Base-by-base conservation (phyloP, 53 echinoderm and acorn worm genomes). In the Luidia sarsii region DNA sequence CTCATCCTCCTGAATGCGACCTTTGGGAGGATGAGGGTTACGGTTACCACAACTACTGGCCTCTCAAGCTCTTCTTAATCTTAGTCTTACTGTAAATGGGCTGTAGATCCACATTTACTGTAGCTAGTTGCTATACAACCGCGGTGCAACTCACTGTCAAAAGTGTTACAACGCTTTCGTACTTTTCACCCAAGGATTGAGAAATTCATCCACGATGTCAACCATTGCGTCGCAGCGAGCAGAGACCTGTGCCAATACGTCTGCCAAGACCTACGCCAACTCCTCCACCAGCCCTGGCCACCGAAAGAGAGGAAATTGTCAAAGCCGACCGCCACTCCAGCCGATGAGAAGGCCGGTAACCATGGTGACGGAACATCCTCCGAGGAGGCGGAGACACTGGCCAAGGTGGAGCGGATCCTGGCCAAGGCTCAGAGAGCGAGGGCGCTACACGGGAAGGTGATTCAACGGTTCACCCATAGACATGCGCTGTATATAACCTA, bases 401-500 rank as follows among this genome's bases (percentile, higher is more conserved):
- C 49, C 48, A 50, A 80, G 50, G 69, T 86, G 32, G 80, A 86
- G 38, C 21, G 37, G 29, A 33, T 68, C 29, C 36, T 86, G 22
- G 60, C 43, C 39, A 86, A 80, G 61, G 87, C 87, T 6, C 80
- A 86, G 49, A 64, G 55, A 39, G 87, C 87, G 9, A 43, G 87
- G 13, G 62, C 68, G 2, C 59, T 57, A 7, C 87, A 86, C 21
- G 56, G 24, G 37, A 86, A 36, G 85, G 85, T 85, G 9, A 75
- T 3, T 50, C 18, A 29, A 18, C 0, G 7, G 41, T 41, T 41
- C n/a, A n/a, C n/a, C n/a, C n/a, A n/a, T n/a, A n/a, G n/a, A n/a
- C n/a, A n/a, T n/a, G n/a, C n/a, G n/a, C n/a, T n/a, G n/a, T n/a
- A n/a, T n/a, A n/a, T n/a, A n/a, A n/a, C n/a, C n/a, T n/a, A n/a